Conservation (phyloP, 2,113 vertebrate genomes). For the Oncorhynchus mykiss region DNA sequence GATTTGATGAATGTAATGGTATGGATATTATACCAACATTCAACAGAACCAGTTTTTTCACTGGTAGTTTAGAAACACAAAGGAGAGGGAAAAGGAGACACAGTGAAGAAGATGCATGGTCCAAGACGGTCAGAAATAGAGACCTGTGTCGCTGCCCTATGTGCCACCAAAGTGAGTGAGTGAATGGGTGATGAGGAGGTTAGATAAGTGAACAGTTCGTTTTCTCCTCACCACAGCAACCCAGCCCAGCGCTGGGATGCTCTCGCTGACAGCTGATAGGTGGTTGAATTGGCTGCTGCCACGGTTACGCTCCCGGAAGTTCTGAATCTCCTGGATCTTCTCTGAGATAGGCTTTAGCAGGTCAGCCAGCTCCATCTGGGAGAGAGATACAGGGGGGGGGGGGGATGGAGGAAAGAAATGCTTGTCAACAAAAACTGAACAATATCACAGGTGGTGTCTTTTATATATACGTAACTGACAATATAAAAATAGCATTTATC, state of each 20-base stretch:
- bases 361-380: slow-evolving; percentile 80
- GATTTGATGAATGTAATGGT: slow-evolving; percentile 32
- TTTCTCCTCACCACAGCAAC: slow-evolving; percentile 85
- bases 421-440: neutral
- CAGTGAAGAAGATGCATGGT: no score
- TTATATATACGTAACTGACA: no score
- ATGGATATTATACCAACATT: slow-evolving; percentile 24
- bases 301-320: slow-evolving; percentile 90
- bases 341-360: slow-evolving; percentile 92
- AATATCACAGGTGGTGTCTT: no score
- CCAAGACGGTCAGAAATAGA: no score
- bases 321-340: slow-evolving; percentile 94
- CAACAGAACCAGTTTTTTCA: no score
- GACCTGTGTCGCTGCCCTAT: no score
- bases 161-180: no score
- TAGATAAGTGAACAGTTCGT: neutral
- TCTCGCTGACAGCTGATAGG: slow-evolving; percentile 93
- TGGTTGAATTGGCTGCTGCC: slow-evolving; percentile 94
- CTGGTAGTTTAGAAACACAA: slow-evolving; percentile 15
- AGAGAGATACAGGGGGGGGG: slow-evolving; percentile 15
- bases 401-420: neutral
- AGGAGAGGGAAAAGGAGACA: neutral
- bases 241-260: slow-evolving; percentile 96
- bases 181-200: neutral
- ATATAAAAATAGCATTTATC: no score